phyloP scores from a whole-genome alignment of 2,113 vertebrate species.

The Oryzias curvinotus region DNA sequence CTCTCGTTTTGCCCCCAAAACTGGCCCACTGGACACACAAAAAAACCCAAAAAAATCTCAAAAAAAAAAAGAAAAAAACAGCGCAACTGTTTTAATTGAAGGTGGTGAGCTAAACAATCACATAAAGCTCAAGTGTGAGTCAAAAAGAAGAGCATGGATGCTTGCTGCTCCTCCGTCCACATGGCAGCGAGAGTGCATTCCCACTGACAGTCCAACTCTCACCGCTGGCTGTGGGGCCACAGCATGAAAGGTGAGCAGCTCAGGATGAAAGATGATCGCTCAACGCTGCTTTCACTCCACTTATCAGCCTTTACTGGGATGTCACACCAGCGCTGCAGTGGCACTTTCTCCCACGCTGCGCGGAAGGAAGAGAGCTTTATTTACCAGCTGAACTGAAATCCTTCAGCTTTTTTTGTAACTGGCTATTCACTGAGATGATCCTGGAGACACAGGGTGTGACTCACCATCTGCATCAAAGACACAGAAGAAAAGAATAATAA shows the following conservation, averaged over 20 bases:
- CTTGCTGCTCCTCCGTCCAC: conserved; percentile 26
- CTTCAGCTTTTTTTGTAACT: conserved; percentile 52
- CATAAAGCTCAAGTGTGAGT: conserved; percentile 35
- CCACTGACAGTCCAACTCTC: conserved; percentile 37
- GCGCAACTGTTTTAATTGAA: conserved; percentile 28
- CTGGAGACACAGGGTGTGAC: conserved; percentile 49
- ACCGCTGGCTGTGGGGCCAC: conserved; percentile 46
- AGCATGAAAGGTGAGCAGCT: conserved; percentile 68
- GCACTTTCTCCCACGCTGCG: conserved; percentile 66
- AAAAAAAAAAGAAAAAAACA: conserved; percentile 3
- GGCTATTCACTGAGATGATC: conserved; percentile 61
- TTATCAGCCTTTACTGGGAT: conserved; percentile 61
- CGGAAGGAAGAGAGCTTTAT: conserved; percentile 47
- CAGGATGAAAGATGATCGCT: conserved; percentile 80
- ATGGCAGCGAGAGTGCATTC: conserved; percentile 40
- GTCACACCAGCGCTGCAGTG: conserved; percentile 49
- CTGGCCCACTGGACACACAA: conserved; percentile 7
- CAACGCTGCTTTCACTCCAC: conserved; percentile 62
- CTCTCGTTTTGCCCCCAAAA: conserved; percentile 6
- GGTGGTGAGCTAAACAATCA: conserved; percentile 38
- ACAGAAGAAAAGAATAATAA: conserved; percentile 32
- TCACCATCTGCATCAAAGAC: conserved; percentile 72
- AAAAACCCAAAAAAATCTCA: conserved; percentile 2
- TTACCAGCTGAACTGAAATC: conserved; percentile 57
- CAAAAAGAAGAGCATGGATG: conserved; percentile 27